Conservation (phyloP, 2,113 vertebrate genomes). For the Chauna torquata region DNA sequence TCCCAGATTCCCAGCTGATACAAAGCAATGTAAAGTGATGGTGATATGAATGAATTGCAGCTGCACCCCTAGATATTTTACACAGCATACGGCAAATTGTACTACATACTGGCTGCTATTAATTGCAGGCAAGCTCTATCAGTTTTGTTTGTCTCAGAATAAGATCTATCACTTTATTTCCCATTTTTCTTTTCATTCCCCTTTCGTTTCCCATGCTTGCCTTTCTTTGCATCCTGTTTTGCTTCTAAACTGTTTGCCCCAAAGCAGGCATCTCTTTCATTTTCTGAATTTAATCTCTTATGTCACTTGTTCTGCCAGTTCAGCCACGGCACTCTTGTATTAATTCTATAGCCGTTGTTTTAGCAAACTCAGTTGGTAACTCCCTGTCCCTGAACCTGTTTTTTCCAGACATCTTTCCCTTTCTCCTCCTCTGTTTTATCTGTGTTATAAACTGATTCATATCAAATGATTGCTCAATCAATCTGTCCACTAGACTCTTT, state of each 20-base stretch:
- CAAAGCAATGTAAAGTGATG: rapidly evolving
- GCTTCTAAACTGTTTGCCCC: not conserved
- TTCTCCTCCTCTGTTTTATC: not conserved
- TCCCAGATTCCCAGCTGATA: not conserved
- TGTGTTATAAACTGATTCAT: not conserved
- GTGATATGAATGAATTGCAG: not conserved
- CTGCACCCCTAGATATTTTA: not conserved
- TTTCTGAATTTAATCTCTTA: not conserved
- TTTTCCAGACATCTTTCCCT: not conserved
- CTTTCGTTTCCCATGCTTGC: not conserved
- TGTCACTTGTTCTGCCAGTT: not conserved
- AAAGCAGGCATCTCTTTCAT: not conserved
- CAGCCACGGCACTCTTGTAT: not conserved
- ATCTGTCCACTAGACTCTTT: not conserved
- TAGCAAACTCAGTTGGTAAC: not conserved
- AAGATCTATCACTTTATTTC: not conserved
- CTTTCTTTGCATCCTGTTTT: not conserved
- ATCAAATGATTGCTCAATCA: slow-evolving; percentile 62
- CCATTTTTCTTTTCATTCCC: not conserved
- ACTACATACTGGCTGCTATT: not conserved
- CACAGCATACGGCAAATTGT: not conserved
- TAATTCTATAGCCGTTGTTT: not conserved
- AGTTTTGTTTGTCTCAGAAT: not conserved
- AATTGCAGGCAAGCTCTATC: rapidly evolving
- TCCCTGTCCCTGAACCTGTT: not conserved